Evolutionary conservation across 2,113 vertebrate species (phyloP), one percentile per base, ranked within the genome.

Genomic region (Cricetomys ansorgei): DNA sequence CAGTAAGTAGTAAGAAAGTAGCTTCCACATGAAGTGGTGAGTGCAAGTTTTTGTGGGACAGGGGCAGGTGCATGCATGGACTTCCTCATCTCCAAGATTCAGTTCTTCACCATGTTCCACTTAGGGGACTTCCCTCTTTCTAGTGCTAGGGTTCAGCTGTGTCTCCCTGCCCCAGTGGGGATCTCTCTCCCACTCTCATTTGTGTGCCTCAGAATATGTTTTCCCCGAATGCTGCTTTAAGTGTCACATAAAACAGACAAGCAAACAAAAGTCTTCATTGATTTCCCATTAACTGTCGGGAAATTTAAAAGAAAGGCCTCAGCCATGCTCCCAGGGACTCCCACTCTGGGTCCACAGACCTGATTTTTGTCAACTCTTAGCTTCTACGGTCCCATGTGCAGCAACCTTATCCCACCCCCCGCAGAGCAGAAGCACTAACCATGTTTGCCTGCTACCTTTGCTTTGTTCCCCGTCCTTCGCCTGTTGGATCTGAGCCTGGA

Each of bases 281-380:
- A 87, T 84, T 92, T 90, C 57, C 88, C 59, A 40, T 55, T 75
- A 83, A 50, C 43, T 75, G 0, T 70, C 79, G 25, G 85, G 80
- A 84, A 70, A 88, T 48, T 50, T 96, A 88, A 96, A 93, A 88
- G 79, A 79, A 94, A 92, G 45, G 91, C 17, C 10, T 92, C 76
- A 37, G 43, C 64, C 8, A 70, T 34, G 43, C 12, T 83, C 83
- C 86, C 17, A 29, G 65, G 65, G 62, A 67, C 21, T 86, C 86
- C 48, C 64, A 19, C 80, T 90, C 17, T 96, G 59, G 48, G 40
- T n/a, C 40, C 23, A 6, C 21, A 43, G n/a, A 53, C 64, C 73
- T 88, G 86, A 57, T 48, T 43, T 95, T 77, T 92, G 81, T 72
- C 48, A 86, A 19, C 34, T 86, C 76, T 48, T 73, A 34, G n/a